Base-by-base conservation (phyloP, 30 jellyfish, hydroid and myxozoan species). In the Turritopsis dohrnii region DNA sequence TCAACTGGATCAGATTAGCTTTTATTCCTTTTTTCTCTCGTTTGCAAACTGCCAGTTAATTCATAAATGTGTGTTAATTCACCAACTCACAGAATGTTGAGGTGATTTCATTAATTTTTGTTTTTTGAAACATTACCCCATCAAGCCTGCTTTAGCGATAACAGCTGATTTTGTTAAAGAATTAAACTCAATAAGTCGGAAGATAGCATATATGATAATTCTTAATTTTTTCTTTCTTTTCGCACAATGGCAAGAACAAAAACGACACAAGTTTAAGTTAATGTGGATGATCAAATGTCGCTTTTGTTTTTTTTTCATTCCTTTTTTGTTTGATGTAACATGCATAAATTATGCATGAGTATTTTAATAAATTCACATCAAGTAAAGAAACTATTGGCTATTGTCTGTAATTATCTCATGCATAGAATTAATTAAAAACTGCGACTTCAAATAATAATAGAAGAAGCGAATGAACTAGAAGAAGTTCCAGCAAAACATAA, bases 381-480 rank as follows among this genome's bases (percentile, higher is more conserved):
- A 19, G 23, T 69, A 69, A 69, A 69, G 77, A 69, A 69, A n/a
- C 77, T 23, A 69, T 69, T 69, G 77, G 77, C 30, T 69, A 27
- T 69, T 69, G 77, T 69, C 31, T 69, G 77, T 69, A 69, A 69
- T 69, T 69, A 69, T 69, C 77, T 69, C 77, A n/a, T 69, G 77
- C 77, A 69, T 69, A 69, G 30, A 69, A n/a, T 69, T 69, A 69
- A 69, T 69, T 69, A 69, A 69, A 27, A 1, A 69, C 1, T n/a
- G 77, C 77, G 60, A 41, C 60, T 5, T 41, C 5, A 41, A 41
- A 41, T 41, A 41, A 41, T 41, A 41, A 41, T 41, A 41, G 60
- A 41, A 41, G 60, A 41, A 41, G 60, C 60, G 60, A 41, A 41
- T 41, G 60, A 41, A 41, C 60, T 13, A 41, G 60, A 41, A 41